Conservation (phyloP, 2,888 invertebrate genomes). For the Tenthredo notha region DNA sequence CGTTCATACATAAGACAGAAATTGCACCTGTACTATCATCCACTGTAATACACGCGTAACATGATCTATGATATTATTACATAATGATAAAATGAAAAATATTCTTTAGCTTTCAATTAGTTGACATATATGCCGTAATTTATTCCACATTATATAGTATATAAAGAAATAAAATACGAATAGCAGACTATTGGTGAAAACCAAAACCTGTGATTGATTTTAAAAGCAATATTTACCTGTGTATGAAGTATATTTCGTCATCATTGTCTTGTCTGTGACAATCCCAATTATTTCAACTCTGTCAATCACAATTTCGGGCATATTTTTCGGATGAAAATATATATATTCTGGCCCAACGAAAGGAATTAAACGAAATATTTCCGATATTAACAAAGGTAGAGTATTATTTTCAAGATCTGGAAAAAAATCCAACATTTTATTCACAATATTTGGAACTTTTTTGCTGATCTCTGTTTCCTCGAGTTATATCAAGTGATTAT, state of each 20-base stretch:
- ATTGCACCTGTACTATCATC: slow-evolving; percentile 25
- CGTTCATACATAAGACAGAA: slow-evolving; percentile 9
- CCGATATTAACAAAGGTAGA: slow-evolving; percentile 17
- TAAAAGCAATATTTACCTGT: slow-evolving; percentile 9
- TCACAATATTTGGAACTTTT: neutral
- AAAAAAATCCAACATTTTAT: neutral
- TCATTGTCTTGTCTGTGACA: slow-evolving; percentile 5
- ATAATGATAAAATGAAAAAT: neutral
- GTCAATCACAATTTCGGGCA: slow-evolving; percentile 21
- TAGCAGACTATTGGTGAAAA: neutral
- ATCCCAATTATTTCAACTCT: slow-evolving; percentile 33
- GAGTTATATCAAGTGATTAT: neutral
- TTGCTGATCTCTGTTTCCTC: neutral
- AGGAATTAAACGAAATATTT: slow-evolving; percentile 34
- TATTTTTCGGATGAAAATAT: slow-evolving; percentile 47
- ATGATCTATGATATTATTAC: neutral
- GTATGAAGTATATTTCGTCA: slow-evolving; percentile 18
- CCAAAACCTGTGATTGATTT: neutral
- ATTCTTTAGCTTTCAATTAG: neutral
- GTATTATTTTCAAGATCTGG: neutral
- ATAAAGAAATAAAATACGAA: neutral
- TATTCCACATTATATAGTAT: neutral
- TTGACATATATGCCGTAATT: neutral
- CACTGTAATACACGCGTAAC: slow-evolving; percentile 13
- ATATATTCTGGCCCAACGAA: slow-evolving; percentile 19